Evolutionary conservation across 2,888 invertebrate genomes (phyloP).

Genomic region (Lasioglossum leucozonium): DNA sequence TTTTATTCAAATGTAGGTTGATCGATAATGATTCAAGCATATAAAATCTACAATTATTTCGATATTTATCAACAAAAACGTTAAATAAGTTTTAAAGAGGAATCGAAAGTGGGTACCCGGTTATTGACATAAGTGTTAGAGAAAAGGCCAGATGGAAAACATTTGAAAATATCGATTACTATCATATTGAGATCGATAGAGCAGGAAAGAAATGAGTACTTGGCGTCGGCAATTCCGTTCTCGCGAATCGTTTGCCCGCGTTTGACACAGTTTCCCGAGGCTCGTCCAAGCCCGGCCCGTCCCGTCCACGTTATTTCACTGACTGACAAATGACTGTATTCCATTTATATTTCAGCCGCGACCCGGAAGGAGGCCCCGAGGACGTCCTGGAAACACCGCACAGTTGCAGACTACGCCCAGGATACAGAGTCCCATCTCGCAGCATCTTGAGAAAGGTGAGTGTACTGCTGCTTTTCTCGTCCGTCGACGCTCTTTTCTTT

Average conservation of each 20-base stretch:
- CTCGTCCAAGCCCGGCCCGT: background rate
- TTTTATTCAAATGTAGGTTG: too few relatives aligned
- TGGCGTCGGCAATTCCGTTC: background rate
- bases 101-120: too few relatives aligned
- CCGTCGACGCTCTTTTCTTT: background rate
- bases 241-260: background rate
- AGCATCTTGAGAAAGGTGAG: constrained; percentile 82
- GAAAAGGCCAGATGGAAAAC: too few relatives aligned
- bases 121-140: too few relatives aligned
- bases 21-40: too few relatives aligned
- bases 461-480: constrained; percentile 11
- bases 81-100: too few relatives aligned
- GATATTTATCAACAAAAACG: too few relatives aligned
- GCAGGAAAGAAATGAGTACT: background rate
- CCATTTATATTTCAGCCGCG: constrained; percentile 77
- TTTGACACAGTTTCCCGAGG: background rate
- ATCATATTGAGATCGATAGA: background rate
- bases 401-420: constrained; percentile 79
- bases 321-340: constrained; percentile 3
- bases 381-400: constrained; percentile 80
- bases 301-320: background rate
- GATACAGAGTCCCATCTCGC: constrained; percentile 80
- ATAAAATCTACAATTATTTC: too few relatives aligned
- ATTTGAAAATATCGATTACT: background rate
- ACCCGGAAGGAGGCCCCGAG: constrained; percentile 81